Evolutionary conservation across 2,797 vertebrate species (phyloP).

Genomic region (Apodemus agrarius): DNA sequence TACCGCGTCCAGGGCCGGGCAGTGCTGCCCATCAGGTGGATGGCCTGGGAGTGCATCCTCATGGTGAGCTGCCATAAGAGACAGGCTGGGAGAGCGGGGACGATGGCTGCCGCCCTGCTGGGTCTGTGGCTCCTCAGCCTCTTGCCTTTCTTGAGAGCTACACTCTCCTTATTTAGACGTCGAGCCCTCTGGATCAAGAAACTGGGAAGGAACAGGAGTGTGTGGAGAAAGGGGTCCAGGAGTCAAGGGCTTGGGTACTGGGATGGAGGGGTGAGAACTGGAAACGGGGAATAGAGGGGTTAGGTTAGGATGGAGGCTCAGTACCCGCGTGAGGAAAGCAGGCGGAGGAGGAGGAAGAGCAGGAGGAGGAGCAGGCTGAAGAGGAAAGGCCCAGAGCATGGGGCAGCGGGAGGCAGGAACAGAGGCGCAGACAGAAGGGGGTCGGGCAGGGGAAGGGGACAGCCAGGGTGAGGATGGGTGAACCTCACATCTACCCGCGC

Average conservation of each 20-base stretch:
- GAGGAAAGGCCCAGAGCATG: background rate
- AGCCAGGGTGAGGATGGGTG: no score
- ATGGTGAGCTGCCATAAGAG: slow-evolving; percentile 88
- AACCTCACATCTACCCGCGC: background rate
- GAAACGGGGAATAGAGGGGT: background rate
- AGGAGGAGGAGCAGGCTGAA: no score
- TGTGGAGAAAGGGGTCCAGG: background rate
- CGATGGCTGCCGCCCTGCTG: background rate
- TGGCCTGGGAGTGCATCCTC: slow-evolving; percentile 98
- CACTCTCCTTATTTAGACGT: background rate
- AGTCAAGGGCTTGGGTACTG: background rate
- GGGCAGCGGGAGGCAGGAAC: background rate
- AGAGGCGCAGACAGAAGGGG: background rate
- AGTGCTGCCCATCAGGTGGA: slow-evolving; percentile 97
- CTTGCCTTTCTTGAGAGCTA: background rate
- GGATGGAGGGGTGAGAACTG: background rate
- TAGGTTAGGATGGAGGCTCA: background rate
- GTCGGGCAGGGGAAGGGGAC: no score
- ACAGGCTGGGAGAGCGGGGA: fast-evolving
- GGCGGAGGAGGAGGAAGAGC: background rate
- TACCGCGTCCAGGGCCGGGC: slow-evolving; percentile 96
- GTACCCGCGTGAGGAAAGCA: background rate
- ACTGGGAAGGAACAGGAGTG: background rate
- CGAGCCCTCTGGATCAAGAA: background rate
- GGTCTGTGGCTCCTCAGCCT: background rate